Conservation (phyloP, 1,140 invertebrate genomes). For the Bombus sibiricus region DNA sequence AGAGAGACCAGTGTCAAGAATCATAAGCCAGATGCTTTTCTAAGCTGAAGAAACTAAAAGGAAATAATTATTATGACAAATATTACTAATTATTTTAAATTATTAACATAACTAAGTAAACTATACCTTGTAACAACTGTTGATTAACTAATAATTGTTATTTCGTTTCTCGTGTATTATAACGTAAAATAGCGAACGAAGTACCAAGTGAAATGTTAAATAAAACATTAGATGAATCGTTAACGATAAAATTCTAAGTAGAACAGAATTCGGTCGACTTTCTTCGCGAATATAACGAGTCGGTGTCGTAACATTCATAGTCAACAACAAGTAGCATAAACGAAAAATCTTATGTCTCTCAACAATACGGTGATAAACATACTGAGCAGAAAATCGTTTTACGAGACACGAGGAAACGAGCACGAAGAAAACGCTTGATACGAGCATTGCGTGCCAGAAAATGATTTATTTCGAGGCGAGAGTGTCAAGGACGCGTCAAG, state of each 20-base stretch:
- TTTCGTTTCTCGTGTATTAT: too few species aligned
- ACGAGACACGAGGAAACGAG: neutral
- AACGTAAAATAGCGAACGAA: neutral
- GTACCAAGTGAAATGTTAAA: neutral
- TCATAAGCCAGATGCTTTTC: too few species aligned
- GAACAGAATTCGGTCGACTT: neutral
- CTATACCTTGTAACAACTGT: too few species aligned
- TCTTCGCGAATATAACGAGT: too few species aligned
- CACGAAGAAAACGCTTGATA: neutral
- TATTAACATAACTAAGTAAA: too few species aligned
- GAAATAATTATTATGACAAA: too few species aligned
- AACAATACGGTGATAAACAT: neutral
- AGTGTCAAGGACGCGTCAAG: conserved; percentile 19
- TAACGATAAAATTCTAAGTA: neutral
- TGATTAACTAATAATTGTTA: too few species aligned
- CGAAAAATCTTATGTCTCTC: neutral
- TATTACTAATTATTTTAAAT: too few species aligned
- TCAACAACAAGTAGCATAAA: neutral
- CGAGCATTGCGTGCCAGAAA: conserved; percentile 15
- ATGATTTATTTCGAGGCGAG: neutral
- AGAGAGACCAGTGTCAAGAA: too few species aligned
- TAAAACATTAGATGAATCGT: neutral
- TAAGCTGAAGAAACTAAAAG: too few species aligned
- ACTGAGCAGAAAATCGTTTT: neutral
- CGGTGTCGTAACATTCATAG: neutral